Percentiles rank a stretch among this genome's conserved stretches.
Evolutionary conservation across 2,797 vertebrate species (phyloP).

Genomic region (Margarornis squamiger): DNA sequence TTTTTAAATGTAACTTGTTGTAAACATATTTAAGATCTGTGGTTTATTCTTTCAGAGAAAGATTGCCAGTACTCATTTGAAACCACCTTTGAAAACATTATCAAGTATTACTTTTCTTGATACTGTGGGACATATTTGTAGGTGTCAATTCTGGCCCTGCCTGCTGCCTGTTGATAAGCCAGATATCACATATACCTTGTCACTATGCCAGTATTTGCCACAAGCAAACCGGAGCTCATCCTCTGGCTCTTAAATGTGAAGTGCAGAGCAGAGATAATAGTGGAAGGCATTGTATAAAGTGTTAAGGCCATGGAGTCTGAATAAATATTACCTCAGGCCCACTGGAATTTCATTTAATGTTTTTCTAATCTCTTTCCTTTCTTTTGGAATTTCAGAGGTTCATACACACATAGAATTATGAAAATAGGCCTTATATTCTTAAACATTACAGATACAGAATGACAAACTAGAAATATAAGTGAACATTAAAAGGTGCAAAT

Average conservation of each 20-base stretch:
- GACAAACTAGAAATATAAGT: background rate
- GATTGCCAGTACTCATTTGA: background rate
- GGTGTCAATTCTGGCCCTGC: background rate
- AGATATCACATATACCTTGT: background rate
- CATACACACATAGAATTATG: background rate
- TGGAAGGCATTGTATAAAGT: background rate
- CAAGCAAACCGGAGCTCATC: background rate
- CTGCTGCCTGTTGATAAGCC: slow-evolving; percentile 7
- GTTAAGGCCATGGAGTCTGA: slow-evolving; percentile 10
- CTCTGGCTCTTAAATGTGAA: background rate
- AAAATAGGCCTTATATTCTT: background rate
- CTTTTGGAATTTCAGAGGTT: slow-evolving; percentile 12
- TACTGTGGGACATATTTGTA: background rate
- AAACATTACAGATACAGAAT: background rate
- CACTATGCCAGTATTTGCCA: background rate
- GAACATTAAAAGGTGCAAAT: background rate
- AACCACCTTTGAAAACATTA: background rate
- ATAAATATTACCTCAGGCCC: slow-evolving; percentile 34
- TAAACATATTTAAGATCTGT: background rate
- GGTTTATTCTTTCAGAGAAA: background rate
- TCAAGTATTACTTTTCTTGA: background rate
- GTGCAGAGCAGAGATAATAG: background rate
- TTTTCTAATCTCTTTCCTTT: slow-evolving; percentile 25
- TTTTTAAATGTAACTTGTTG: background rate
- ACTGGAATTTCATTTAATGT: slow-evolving; percentile 9